Percentiles rank a stretch among this genome's conserved stretches.
phyloP scores from a whole-genome alignment of 2,113 vertebrate species.

The Machaerirhynchus nigripectus region DNA sequence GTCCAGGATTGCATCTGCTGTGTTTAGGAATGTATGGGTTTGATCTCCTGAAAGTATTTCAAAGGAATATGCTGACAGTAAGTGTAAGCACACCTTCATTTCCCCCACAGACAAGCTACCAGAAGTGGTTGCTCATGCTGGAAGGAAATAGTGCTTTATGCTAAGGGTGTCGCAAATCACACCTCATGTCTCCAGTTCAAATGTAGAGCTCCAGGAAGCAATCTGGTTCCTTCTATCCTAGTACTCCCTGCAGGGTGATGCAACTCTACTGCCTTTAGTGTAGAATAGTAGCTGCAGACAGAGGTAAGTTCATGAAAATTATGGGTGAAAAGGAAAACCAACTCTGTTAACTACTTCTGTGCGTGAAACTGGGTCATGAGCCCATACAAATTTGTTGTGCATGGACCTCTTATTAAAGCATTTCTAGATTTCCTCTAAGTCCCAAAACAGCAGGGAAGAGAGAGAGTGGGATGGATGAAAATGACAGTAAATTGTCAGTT shows the following conservation, averaged over 20 bases:
- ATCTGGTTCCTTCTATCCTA: neutral
- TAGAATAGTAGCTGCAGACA: neutral
- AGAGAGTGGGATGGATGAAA: neutral
- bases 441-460: neutral
- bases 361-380: neutral
- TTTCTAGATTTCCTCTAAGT: neutral
- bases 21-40: neutral
- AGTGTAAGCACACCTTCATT: neutral
- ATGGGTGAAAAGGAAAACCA: neutral
- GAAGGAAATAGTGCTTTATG: neutral
- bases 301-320: neutral
- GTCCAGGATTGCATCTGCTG: neutral
- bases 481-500: neutral
- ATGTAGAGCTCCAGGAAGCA: conserved; percentile 8
- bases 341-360: neutral
- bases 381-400: neutral
- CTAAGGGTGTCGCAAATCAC: neutral
- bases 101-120: neutral
- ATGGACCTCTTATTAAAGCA: neutral
- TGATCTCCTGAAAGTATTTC: neutral
- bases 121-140: neutral
- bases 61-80: neutral
- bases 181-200: conserved; percentile 8
- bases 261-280: neutral
- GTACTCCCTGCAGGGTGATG: neutral